phyloP scores from a whole-genome alignment of 2,113 vertebrate species.

The Melanostigma gelatinosum region DNA sequence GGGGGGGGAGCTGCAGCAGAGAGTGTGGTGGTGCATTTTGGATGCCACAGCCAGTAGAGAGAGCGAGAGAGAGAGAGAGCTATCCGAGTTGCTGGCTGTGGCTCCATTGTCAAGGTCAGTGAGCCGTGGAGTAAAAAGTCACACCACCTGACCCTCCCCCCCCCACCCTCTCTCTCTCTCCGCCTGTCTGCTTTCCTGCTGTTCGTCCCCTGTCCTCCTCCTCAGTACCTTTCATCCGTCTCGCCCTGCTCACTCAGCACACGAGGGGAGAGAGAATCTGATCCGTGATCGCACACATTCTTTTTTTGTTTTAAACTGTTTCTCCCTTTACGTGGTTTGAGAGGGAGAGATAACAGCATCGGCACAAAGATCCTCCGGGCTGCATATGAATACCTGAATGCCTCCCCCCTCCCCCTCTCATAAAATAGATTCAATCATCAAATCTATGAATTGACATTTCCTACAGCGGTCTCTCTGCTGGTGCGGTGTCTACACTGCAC shows the following conservation, averaged over 20 bases:
- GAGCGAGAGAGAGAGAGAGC: constrained; percentile 36
- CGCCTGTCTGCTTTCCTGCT: constrained; percentile 62
- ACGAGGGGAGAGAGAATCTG: constrained; percentile 30
- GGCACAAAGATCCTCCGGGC: not conserved
- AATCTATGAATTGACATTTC: not conserved
- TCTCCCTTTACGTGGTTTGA: not conserved
- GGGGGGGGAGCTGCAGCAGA: constrained; percentile 62
- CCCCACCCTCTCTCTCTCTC: constrained; percentile 29
- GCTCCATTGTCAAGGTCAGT: constrained; percentile 80
- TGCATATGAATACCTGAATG: constrained; percentile 25
- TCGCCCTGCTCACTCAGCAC: constrained; percentile 59
- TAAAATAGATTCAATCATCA: constrained; percentile 5
- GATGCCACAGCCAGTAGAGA: constrained; percentile 36
- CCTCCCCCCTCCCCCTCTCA: not conserved
- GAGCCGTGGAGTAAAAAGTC: constrained; percentile 72
- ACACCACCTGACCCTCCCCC: constrained; percentile 59
- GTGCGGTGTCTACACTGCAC: constrained; percentile 28
- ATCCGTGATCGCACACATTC: constrained; percentile 28
- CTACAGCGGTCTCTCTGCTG: constrained; percentile 12
- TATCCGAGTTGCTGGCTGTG: constrained; percentile 61
- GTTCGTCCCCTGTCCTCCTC: constrained; percentile 52
- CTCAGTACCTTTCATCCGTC: constrained; percentile 58
- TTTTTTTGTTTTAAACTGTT: not conserved
- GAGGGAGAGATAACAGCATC: not conserved
- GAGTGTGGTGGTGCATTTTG: constrained; percentile 56